Percentiles rank a stretch among this genome's conserved stretches.
Conservation (phyloP, 2,113 vertebrate genomes). For the Ivindomyrus marchei region DNA sequence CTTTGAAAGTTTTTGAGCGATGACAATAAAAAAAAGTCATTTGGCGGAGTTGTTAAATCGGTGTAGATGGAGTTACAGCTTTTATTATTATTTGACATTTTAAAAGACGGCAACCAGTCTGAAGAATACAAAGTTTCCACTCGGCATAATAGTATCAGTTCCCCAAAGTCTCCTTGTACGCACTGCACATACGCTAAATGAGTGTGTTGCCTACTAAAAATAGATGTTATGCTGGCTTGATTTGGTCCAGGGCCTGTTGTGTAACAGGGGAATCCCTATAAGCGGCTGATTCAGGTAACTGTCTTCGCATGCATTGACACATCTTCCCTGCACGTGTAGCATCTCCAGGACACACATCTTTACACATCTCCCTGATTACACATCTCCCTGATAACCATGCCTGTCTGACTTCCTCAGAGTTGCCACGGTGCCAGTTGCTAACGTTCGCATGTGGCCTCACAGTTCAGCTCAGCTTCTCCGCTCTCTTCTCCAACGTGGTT, state of each 20-base stretch:
- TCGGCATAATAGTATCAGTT: not conserved
- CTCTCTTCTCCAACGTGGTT: constrained; percentile 73
- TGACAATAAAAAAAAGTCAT: not conserved
- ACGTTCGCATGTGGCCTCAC: constrained; percentile 56
- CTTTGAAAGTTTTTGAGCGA: not conserved
- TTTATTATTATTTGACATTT: not conserved
- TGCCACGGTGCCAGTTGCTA: constrained; percentile 44
- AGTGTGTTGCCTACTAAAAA: not conserved
- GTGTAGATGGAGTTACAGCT: not conserved
- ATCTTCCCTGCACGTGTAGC: not conserved
- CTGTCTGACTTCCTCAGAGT: constrained; percentile 45
- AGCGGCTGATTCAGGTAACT: not conserved
- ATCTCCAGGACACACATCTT: not conserved
- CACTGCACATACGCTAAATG: not conserved
- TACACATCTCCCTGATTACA: not conserved
- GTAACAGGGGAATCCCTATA: not conserved
- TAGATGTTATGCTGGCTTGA: not conserved
- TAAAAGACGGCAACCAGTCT: not conserved
- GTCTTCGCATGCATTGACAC: not conserved
- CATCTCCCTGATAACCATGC: not conserved
- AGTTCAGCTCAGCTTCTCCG: constrained; percentile 66
- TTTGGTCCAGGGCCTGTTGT: not conserved
- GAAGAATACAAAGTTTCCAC: not conserved
- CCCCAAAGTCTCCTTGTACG: not conserved
- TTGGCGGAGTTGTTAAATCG: not conserved